phyloP scores from a whole-genome alignment of 2,797 vertebrate genomes.

The Trachurus trachurus region DNA sequence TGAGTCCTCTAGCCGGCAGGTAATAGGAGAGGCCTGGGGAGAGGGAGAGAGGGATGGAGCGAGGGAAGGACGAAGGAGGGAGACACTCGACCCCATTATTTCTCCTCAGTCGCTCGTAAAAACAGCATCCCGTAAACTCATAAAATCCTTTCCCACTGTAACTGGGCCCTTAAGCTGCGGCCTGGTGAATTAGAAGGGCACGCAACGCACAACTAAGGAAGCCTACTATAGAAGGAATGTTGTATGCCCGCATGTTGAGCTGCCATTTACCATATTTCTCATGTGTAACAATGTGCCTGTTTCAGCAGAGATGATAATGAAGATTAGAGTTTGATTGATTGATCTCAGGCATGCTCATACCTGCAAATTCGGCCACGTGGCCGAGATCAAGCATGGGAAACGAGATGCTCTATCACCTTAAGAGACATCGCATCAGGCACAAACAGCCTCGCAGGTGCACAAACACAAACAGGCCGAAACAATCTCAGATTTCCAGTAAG shows the following conservation, averaged over 20 bases:
- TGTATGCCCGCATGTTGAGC: constrained; percentile 25
- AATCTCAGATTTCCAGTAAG: neutral
- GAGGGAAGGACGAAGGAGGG: constrained; percentile 77
- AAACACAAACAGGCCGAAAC: neutral
- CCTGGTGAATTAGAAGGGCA: constrained; percentile 74
- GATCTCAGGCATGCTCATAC: neutral
- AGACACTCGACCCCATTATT: constrained; percentile 83
- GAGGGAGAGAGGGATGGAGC: constrained; percentile 69
- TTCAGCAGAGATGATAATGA: neutral
- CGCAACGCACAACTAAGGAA: constrained; percentile 35
- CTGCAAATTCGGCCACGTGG: too few relatives aligned
- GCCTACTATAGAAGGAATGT: constrained; percentile 49
- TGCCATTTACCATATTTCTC: constrained; percentile 4
- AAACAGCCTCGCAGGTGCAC: constrained; percentile 16
- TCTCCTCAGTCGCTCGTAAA: constrained; percentile 81
- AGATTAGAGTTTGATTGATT: neutral
- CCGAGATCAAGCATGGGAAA: neutral
- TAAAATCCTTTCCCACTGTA: constrained; percentile 79
- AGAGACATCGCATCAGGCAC: neutral
- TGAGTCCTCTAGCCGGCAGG: constrained; percentile 83
- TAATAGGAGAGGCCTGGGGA: constrained; percentile 82
- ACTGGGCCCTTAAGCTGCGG: constrained; percentile 72
- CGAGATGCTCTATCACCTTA: neutral
- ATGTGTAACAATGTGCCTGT: neutral
- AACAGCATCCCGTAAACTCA: constrained; percentile 82